These are phyloP conservation scores for Fragum fragum DNA, from an alignment of 2,888 invertebrate genomes.

Conservation along the genomic window DNA sequence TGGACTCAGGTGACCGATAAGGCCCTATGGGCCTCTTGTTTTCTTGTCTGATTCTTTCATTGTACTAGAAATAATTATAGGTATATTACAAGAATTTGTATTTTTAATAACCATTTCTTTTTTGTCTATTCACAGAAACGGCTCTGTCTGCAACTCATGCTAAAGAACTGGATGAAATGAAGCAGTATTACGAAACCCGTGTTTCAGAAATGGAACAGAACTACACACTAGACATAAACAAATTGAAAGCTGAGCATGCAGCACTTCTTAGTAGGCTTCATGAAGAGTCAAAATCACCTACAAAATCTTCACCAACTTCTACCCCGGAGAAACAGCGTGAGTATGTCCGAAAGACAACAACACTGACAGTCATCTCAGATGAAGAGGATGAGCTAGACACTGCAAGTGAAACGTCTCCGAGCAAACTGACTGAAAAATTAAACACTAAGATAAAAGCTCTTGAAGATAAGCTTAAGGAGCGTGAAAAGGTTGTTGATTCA, in stretches of 20 bases:
- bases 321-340: conserved; percentile 62
- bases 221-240: conserved; percentile 67
- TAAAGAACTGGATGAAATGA: conserved; percentile 71
- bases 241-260: conserved; percentile 60
- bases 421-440: conserved; percentile 32
- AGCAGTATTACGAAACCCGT: conserved; percentile 71
- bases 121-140: conserved; percentile 29
- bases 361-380: conserved; percentile 73
- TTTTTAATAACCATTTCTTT: no score
- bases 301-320: conserved; percentile 31
- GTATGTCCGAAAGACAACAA: conserved; percentile 72
- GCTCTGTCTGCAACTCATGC: conserved; percentile 63
- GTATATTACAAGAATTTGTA: no score
- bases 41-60: no score
- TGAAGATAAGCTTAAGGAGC: conserved; percentile 64
- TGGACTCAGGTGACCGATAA: no score
- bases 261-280: conserved; percentile 54
- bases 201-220: conserved; percentile 69
- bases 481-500: conserved; percentile 67
- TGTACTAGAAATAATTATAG: no score
- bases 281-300: conserved; percentile 42
- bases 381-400: conserved; percentile 53
- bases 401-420: conserved; percentile 38
- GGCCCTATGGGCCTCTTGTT: no score
- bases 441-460: conserved; percentile 52